phyloP scores from a whole-genome alignment of 2,797 vertebrate species.

The Nannoperca australis region DNA sequence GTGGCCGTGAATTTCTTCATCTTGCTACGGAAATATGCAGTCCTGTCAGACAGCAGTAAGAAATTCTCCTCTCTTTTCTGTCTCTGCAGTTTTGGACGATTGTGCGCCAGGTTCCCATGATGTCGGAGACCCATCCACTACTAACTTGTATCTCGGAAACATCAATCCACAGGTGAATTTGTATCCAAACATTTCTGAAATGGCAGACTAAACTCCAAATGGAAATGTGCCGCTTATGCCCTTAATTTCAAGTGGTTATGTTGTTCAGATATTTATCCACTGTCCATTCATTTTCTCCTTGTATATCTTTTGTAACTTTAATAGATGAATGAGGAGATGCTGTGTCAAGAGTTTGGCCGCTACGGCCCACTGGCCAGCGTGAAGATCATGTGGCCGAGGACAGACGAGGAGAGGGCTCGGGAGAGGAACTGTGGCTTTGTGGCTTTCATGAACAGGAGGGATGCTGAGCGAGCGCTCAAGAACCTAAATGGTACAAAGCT shows the following conservation, averaged over 20 bases:
- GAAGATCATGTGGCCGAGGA: constrained; percentile 99
- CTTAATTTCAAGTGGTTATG: neutral
- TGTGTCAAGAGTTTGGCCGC: constrained; percentile 98
- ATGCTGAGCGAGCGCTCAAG: constrained; percentile 98
- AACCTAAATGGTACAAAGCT: constrained; percentile 92
- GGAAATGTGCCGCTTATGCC: neutral
- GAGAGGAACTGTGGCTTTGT: constrained; percentile 99
- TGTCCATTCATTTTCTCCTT: neutral
- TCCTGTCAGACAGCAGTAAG: constrained; percentile 54
- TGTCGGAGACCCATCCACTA: constrained; percentile 98
- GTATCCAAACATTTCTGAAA: neutral
- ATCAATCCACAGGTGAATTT: constrained; percentile 96
- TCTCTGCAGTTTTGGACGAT: constrained; percentile 93
- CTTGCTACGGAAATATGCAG: constrained; percentile 57
- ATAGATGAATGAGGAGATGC: constrained; percentile 99
- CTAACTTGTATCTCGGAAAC: constrained; percentile 98
- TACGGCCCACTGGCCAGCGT: constrained; percentile 98
- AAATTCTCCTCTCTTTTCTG: constrained; percentile 70
- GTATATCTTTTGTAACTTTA: neutral
- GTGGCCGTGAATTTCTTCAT: constrained; percentile 77
- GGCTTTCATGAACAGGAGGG: constrained; percentile 98
- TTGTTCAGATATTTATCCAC: neutral
- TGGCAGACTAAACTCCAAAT: neutral
- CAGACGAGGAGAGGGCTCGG: constrained; percentile 97
- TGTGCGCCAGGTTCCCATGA: constrained; percentile 98